Conservation (phyloP, 2,888 invertebrate genomes). For the Pandemis corylana region DNA sequence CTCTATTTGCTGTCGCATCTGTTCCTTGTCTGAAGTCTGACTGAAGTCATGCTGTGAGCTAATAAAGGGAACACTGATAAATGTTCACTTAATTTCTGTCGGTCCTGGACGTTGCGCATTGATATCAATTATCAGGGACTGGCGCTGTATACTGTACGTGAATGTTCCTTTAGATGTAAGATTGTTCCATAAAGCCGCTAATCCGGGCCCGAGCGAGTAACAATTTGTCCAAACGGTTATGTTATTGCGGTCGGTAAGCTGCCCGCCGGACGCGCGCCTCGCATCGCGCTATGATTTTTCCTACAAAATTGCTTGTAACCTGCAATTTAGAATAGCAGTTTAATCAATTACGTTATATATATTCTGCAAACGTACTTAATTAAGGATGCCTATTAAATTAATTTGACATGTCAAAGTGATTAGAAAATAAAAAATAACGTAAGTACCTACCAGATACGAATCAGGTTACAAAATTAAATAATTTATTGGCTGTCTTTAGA, state of each 20-base stretch:
- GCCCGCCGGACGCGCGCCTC: slow-evolving; percentile 53
- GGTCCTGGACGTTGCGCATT: slow-evolving; percentile 69
- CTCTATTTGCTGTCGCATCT: slow-evolving; percentile 27
- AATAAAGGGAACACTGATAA: slow-evolving; percentile 67
- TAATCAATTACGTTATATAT: slow-evolving; percentile 51
- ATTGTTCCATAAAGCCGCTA: slow-evolving; percentile 81
- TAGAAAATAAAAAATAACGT: too few species aligned
- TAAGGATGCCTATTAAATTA: not conserved
- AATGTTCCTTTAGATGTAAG: slow-evolving; percentile 49
- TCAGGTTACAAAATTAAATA: too few species aligned
- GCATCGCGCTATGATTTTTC: slow-evolving; percentile 72
- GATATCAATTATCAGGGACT: slow-evolving; percentile 80
- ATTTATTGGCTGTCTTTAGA: too few species aligned
- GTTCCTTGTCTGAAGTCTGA: slow-evolving; percentile 42
- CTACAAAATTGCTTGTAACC: slow-evolving; percentile 64
- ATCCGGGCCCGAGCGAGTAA: slow-evolving; percentile 75
- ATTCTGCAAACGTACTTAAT: not conserved
- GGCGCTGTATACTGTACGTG: slow-evolving; percentile 62
- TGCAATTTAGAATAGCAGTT: slow-evolving; percentile 55
- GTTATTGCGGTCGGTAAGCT: slow-evolving; percentile 81
- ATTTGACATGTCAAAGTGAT: not conserved
- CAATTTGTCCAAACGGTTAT: slow-evolving; percentile 84
- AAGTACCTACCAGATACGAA: too few species aligned
- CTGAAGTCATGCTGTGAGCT: slow-evolving; percentile 61
- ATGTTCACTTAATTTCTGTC: slow-evolving; percentile 70